phyloP scores from a whole-genome alignment of 2,888 invertebrate species.

The Julus scanicus region DNA sequence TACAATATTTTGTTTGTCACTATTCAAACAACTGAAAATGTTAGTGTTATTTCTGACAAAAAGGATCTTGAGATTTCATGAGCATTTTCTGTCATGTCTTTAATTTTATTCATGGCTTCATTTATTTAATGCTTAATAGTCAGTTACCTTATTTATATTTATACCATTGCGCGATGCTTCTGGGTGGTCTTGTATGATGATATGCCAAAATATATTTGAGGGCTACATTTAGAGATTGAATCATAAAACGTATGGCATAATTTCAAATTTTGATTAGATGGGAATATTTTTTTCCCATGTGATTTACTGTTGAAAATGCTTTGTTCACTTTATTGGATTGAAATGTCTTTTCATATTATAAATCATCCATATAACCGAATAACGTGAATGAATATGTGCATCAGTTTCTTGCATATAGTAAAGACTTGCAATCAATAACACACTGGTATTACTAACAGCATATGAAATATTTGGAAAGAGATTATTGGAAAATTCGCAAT shows the following conservation, averaged over 20 bases:
- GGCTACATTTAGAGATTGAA: neutral
- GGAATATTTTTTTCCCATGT: neutral
- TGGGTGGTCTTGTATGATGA: neutral
- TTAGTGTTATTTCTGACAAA: neutral
- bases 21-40: too few relatives aligned
- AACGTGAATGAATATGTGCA: neutral
- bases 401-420: neutral
- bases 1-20: too few relatives aligned
- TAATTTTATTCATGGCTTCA: neutral
- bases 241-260: neutral
- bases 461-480: neutral
- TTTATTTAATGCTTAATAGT: neutral
- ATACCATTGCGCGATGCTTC: neutral
- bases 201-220: neutral
- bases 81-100: neutral
- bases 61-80: neutral
- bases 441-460: neutral
- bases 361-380: conserved; percentile 1
- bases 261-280: neutral
- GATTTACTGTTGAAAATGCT: conserved; percentile 28
- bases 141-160: neutral
- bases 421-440: neutral
- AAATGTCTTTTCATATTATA: conserved; percentile 30
- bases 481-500: neutral
- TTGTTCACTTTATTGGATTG: conserved; percentile 34